Conservation (phyloP, 2,888 invertebrate genomes). For the Odontocolon sp. region DNA sequence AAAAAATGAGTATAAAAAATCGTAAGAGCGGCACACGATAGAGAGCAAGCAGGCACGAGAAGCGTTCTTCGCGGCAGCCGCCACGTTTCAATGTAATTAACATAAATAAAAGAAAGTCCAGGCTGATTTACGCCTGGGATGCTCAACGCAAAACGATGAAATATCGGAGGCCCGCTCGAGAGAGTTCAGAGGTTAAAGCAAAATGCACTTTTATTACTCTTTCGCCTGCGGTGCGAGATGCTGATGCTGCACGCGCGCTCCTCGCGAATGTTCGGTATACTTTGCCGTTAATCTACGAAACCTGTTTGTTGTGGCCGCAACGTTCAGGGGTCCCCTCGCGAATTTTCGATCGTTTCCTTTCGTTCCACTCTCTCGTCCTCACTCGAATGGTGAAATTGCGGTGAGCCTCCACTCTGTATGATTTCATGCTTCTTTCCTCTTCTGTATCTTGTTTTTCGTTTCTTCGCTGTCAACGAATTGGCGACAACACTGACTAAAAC, state of each 20-base stretch:
- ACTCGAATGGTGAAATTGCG: conserved; percentile 50
- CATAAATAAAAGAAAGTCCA: conserved; percentile 65
- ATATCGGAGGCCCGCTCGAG: conserved; percentile 62
- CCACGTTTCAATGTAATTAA: conserved; percentile 68
- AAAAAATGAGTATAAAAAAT: conserved; percentile 11
- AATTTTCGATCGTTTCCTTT: conserved; percentile 65
- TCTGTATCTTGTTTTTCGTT: conserved; percentile 23
- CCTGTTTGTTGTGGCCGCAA: conserved; percentile 61
- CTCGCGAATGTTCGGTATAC: conserved; percentile 40
- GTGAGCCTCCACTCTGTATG: conserved; percentile 35
- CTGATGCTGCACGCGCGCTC: conserved; percentile 26
- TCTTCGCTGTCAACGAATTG: conserved; percentile 22
- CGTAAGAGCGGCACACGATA: conserved; percentile 19
- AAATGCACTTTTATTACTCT: conserved; percentile 64
- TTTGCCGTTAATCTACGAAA: conserved; percentile 66
- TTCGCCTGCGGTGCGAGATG: conserved; percentile 50
- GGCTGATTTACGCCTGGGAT: conserved; percentile 66
- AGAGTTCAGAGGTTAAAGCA: conserved; percentile 69
- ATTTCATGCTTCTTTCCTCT: conserved; percentile 57
- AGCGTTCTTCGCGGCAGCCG: conserved; percentile 52
- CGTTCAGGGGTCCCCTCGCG: conserved; percentile 50
- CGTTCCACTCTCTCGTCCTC: conserved; percentile 61
- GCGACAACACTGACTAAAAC: background rate
- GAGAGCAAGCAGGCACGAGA: conserved; percentile 46
- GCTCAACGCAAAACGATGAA: conserved; percentile 66